Base-by-base conservation (phyloP, 2,888 invertebrate genomes). In the Melanostoma mellinum region DNA sequence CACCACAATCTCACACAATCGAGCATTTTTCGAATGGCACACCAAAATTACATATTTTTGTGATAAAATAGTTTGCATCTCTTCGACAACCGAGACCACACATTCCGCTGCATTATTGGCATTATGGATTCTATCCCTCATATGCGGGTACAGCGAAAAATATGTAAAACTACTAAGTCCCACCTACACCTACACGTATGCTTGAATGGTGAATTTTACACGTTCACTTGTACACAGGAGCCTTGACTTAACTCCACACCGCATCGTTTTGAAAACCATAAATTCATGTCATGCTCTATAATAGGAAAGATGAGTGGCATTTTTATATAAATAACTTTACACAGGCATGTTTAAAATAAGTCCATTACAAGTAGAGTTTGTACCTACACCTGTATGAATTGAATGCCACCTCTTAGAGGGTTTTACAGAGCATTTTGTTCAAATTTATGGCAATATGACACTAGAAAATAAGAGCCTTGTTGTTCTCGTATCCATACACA, bases 231-330 rank as follows among this genome's bases (percentile, higher is more conserved):
- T 44, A 46, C 35, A 60, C 20, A 46, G 46, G 9, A 46, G 50
- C 80, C 71, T 80, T 75, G 71, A 75, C 69, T 75, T 46, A 56
- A 50, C 56, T 65, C 30, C 46, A 53, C 63, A 63, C 56, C 48
- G 32, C 55, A 20, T 58, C 42, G 20, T 20, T 20, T 20, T 20
- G 20, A 20, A 20, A 40, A 46, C 52, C 68, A 65, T 69, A 80
- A 63, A 80, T 65, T 46, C 75, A 75, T 75, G 75, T 69, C 80
- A 69, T 76, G 48, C 20, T 60, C 42, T 6, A 58, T 53, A 71
- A 75, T 65, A 65, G 65, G 67, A 75, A 48, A 48, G 55, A 71
- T 20, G 20, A 20, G 20, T 20, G 20, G 20, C 20, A 20, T 20
- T 20, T 20, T 20, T 20, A 20, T 20, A 20, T 20, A 20, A 20